Evolutionary conservation across 2,113 vertebrate species (phyloP), one percentile per base, ranked within the genome.

Genomic region (Macquaria ambigua): DNA sequence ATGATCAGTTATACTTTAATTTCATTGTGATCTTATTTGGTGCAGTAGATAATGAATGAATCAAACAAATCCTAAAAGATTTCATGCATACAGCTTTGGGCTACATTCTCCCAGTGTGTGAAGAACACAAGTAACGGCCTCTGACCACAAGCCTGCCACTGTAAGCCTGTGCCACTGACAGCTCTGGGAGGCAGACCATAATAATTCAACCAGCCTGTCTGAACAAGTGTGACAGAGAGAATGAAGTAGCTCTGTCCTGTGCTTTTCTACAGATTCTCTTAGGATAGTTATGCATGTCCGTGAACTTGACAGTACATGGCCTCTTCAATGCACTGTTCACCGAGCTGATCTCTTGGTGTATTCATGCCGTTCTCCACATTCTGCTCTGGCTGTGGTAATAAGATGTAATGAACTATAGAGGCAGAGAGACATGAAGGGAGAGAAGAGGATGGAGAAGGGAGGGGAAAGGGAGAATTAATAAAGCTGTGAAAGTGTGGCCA

Each of bases 321-420:
- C 43, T 81, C 63, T 90, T 74, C 52, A 87, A 15, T 31, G 68
- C 16, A 41, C 5, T 8, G 73, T 1, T 28, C 23, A n/a, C 74
- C 0, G 18, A 74, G 79, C 55, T 37, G 56, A 63, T 59, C 64
- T 79, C 48, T 43, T 15, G 46, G 16, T 84, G 55, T 48, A 78
- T 78, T 89, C 63, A 82, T 28, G 68, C 73, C 14, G 34, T 73
- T 71, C 67, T 73, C 53, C 77, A 69, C 41, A 56, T 77, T 84
- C 66, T 75, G 56, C 77, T 61, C 69, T 9, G 74, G 67, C 55
- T 52, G 50, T 52, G 67, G 52, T 83, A 89, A 91, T 71, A 64
- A 75, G 77, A 82, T 79, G 75, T 79, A 90, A 86, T 83, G 74
- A 91, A 86, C 66, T 77, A 67, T 43, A 74, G 64, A 73, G 79